Evolutionary conservation across 2,888 invertebrate genomes (phyloP), one percentile per base, ranked within the genome.

Genomic region (Lithophane ornitopus): DNA sequence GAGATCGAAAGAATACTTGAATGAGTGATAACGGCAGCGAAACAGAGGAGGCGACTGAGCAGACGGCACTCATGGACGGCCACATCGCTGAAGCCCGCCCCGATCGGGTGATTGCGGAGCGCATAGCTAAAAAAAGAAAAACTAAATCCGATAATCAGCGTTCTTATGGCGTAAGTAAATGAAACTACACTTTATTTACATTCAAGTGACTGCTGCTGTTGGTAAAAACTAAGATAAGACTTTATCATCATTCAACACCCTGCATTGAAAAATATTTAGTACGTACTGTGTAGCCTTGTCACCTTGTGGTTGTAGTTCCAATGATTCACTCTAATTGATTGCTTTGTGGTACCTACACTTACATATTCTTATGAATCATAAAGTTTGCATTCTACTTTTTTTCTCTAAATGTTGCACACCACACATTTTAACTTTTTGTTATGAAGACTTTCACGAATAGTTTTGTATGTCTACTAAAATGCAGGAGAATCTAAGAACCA

Each of bases 31-130:
- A 92, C 84, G 92, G 91, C 81, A 94, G 93, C 89, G 97, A 97
- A 90, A 96, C 95, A 93, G 97, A 97, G 90, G 96, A 96, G 92
- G 97, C 97, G 90, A 97, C 97, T 92, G 98, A 98, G 97, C 97
- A 97, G 89, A 98, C 98, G 90, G 98, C 98, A 95, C 97, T 98
- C 93, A 98, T 98, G 98, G 98, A 98, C 97, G 98, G 98, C 92
- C 98, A 98, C 97, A 98, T 98, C 92, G 97, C 97, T 78, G 97
- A 97, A 92, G 97, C 97, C 86, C 97, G 97, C 86, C 95, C 97
- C 76, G 97, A 97, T 87, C 96, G 97, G 93, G 97, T 97, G 89
- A 94, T 95, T 82, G 95, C 94, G 80, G 96, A 97, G 83, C 96
- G 97, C 76, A 95, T 94, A 86, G 95, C 97, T 52, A 97, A 97